Evolutionary conservation across 2,888 invertebrate species (phyloP), one percentile per base, ranked within the genome.

Genomic region (Timandra comae): DNA sequence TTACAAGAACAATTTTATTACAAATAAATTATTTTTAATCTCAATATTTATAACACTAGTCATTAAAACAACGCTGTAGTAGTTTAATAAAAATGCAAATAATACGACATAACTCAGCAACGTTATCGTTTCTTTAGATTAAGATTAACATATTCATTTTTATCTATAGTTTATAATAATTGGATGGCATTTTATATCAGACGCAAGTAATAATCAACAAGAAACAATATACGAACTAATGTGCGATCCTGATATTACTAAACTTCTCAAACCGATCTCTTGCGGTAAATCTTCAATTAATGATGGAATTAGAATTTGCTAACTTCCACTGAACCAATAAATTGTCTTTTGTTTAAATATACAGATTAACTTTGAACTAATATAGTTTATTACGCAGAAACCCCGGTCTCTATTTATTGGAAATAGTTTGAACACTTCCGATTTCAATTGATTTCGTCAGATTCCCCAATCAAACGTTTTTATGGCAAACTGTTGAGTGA

Each of bases 281-380:
- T 61, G 62, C 44, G 63, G 63, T 39, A 59, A 57, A 63, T 64
- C n/a, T n/a, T n/a, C 59, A 70, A 77, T 73, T 76, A 72, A 74
- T 70, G 64, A 66, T 46, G 52, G 63, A 69, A 73, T 76, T 64
- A 63, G 62, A 63, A 73, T 65, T 66, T 69, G 47, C 56, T 35
- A 69, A 73, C 60, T 75, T 68, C 47, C 52, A 53, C 52, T 49
- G 59, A 67, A 63, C 59, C 66, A 60, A 69, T 72, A 73, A 75
- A 67, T 71, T 72, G 56, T 41, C 34, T 26, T 30, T 29, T 24
- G 32, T 37, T 12, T 32, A 28, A 37, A 33, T 25, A 30, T 30
- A 22, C 24, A 16, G 29, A 40, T 32, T 12, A 22, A 35, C 35
- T 36, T 29, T 36, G 29, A 40, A 35, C 22, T 16, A 13, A 29